Base-by-base conservation (phyloP, 2,797 vertebrate species). In the Lutjanus argentimaculatus region DNA sequence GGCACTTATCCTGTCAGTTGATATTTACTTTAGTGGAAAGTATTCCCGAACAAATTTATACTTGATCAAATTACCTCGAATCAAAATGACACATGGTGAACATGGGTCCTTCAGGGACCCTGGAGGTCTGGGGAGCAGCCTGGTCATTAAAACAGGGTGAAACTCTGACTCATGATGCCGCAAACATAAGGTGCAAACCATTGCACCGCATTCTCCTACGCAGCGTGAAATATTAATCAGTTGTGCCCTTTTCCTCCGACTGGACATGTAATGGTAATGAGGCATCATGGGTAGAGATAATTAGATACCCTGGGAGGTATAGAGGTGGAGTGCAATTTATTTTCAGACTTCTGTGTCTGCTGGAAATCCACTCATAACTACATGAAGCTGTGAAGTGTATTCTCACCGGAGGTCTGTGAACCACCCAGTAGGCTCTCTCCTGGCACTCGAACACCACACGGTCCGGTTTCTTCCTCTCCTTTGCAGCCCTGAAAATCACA, bases 351-450 rank as follows among this genome's bases (percentile, higher is more conserved):
- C 73, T 76, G 52, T 67, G 73, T 83, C 63, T 75, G 53, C 67
- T 72, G 59, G 71, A 40, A 72, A 19, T 68, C 40, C 55, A 63
- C 67, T 65, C 42, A 16, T 73, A 84, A 67, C 64, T 75, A 53
- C 63, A 72, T 10, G 22, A 68, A 61, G 77, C 72, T 67, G 59
- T 30, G 25, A 30, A 72, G 40, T 67, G 25, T 58, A 5, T 43
- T 96, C 97, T 97, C 77, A 99, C 98, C 43, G 97, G 97, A 51
- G 97, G 95, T 64, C 97, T 94, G 89, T 99, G 97, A 74, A 99
- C 97, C 74, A 98, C 96, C 98, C 98, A 99, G 83, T 99, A 99
- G 0, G 98, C 98, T 91, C 98, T 97, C 92, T 99, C 98, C 92
- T 99, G 98, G 86, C 97, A 98, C 75, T 99, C 97, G 93, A 99